Evolutionary conservation across 2,888 invertebrate genomes (phyloP).

Genomic region (Smittia sp.): DNA sequence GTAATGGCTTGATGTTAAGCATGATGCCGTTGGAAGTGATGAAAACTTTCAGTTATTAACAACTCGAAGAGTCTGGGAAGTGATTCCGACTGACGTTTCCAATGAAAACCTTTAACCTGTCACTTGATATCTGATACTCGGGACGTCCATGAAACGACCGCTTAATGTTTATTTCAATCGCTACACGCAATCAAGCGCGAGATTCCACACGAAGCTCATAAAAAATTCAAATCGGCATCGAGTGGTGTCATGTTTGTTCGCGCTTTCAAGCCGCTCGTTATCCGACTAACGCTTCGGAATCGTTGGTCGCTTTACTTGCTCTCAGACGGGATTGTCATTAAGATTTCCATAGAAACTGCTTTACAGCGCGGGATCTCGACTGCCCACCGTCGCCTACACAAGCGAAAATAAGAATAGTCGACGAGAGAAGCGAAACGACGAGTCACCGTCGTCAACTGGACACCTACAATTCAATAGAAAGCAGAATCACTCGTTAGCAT

Average conservation of each 20-base stretch:
- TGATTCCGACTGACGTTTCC: no score
- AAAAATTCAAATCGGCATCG: not conserved
- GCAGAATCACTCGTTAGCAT: no score
- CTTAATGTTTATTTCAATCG: not conserved
- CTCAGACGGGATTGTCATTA: not conserved
- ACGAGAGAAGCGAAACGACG: no score
- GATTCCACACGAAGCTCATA: not conserved
- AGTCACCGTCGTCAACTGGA: no score
- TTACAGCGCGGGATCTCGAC: not conserved
- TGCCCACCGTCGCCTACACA: not conserved
- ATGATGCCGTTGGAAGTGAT: not conserved
- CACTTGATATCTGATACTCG: not conserved
- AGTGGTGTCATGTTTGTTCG: not conserved
- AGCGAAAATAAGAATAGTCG: no score
- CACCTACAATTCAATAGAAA: no score
- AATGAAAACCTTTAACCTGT: not conserved
- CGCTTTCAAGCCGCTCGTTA: not conserved
- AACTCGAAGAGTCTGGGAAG: no score
- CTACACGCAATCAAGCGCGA: not conserved
- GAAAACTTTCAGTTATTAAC: not conserved
- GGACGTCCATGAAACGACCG: not conserved
- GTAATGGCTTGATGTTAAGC: not conserved
- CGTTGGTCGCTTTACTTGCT: not conserved
- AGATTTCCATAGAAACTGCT: conserved; percentile 1
- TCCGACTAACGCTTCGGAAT: not conserved